Evolutionary conservation across 2,113 vertebrate genomes (phyloP), one percentile per base, ranked within the genome.

Genomic region (Rhinoptilus africanus): DNA sequence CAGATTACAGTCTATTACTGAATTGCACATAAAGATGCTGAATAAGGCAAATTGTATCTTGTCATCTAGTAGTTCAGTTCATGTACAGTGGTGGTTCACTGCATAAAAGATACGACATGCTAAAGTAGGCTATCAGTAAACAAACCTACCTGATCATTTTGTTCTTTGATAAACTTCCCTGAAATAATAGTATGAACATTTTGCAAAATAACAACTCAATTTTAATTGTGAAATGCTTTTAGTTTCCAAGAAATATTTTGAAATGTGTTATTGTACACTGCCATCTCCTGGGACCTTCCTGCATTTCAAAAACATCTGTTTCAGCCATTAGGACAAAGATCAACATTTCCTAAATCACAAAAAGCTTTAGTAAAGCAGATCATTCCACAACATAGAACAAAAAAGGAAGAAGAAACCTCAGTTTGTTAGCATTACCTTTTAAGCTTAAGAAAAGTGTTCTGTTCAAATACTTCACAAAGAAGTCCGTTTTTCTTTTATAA

Each of bases 261-360:
- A 94, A 92, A 92, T 91, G 64, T 60, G 60, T 71, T 92, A 87
- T 41, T 93, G 82, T 92, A 83, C 85, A 93, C 75, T 94, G 91
- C 93, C 91, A 57, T 89, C 94, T 96, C 93, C 97, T 97, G 93
- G 96, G 93, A 79, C 37, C 20, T 83, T 75, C 50, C 63, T 88
- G 92, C 79, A 97, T 79, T 97, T 93, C 77, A 85, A 85, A 88
- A 94, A 56, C 56, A 59, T 63, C 39, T 79, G 32, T 39, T 92
- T 71, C 41, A 82, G 45, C 26, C 53, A 43, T 32, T 73, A 62
- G 62, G 39, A 77, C 47, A 83, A 95, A 95, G 88, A 91, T 57
- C 51, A 66, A 39, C 16, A 43, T 63, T 48, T 76, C 35, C 69
- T 39, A 90, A 74, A 88, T 39, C 39, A 79, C 34, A 93, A 74